A percentile compares a stretch with the other conserved stretches of the same genome.
These are phyloP conservation scores for Pholis gunnellus DNA, from an alignment of 2,113 vertebrate species.

Conservation along the genomic window DNA sequence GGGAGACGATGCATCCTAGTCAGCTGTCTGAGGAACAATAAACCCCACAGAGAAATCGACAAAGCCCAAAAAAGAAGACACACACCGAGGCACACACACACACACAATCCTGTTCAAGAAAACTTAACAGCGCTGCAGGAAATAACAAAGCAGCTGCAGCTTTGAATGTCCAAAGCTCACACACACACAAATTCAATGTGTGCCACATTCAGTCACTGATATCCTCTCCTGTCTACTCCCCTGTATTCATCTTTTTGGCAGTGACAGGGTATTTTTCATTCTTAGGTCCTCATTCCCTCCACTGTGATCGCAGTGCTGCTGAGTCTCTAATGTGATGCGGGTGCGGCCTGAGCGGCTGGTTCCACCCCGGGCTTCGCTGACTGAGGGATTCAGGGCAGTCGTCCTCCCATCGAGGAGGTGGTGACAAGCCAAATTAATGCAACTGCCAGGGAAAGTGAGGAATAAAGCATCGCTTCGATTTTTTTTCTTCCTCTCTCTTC, in stretches of 20 bases:
- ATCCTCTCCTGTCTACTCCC: conserved; percentile 25
- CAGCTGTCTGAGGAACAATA: conserved; percentile 69
- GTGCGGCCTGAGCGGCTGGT: conserved; percentile 30
- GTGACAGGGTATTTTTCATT: conserved; percentile 41
- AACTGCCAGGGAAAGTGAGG: conserved; percentile 44
- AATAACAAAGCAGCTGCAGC: conserved; percentile 56
- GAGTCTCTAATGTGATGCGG: conserved; percentile 64
- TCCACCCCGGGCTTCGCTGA: conserved; percentile 50
- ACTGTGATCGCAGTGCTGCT: conserved; percentile 49
- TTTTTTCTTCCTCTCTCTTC: conserved; percentile 23
- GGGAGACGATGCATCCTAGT: conserved; percentile 40
- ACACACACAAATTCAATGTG: conserved; percentile 24
- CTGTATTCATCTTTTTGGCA: conserved; percentile 22
- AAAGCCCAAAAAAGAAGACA: conserved; percentile 27
- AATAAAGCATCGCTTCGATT: conserved; percentile 48
- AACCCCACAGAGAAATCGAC: conserved; percentile 32
- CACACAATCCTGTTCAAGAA: conserved; percentile 34
- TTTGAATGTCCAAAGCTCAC: conserved; percentile 37
- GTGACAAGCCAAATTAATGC: conserved; percentile 61
- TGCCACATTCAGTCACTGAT: conserved; percentile 37
- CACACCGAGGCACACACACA: conserved; percentile 5
- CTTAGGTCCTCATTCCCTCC: conserved; percentile 11
- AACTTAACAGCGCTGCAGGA: conserved; percentile 55
- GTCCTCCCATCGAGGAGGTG: conserved; percentile 37
- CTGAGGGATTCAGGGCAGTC: conserved; percentile 59